Conservation (phyloP, 2,113 vertebrate species). For the Morone saxatilis region DNA sequence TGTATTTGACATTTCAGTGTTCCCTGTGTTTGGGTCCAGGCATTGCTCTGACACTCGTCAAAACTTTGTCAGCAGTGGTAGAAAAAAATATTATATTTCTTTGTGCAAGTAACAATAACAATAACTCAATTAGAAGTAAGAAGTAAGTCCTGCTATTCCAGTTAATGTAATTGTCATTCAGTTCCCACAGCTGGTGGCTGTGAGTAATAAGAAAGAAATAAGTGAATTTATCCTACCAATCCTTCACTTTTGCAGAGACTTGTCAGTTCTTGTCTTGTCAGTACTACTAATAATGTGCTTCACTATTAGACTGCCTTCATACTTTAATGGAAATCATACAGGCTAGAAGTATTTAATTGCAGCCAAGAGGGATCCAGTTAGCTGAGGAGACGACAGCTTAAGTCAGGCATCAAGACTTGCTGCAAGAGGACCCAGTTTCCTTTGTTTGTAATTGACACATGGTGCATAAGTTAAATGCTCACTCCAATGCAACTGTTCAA, state of each 20-base stretch:
- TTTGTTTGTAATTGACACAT: constrained; percentile 10
- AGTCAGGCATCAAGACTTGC: neutral
- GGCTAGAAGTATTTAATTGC: constrained; percentile 13
- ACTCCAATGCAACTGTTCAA: neutral
- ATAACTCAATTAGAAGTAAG: neutral
- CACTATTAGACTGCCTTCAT: constrained; percentile 9
- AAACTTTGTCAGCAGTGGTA: constrained; percentile 25
- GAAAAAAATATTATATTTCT: neutral
- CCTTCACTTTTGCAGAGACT: constrained; percentile 15
- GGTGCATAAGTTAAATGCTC: neutral
- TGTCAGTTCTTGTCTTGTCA: neutral
- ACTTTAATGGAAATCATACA: constrained; percentile 3
- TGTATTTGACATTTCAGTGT: constrained; percentile 64
- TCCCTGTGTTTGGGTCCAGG: constrained; percentile 40
- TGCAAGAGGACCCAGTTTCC: neutral
- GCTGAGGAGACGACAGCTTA: constrained; percentile 7
- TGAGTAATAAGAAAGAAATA: constrained; percentile 4
- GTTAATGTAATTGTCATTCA: neutral
- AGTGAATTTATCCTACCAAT: neutral
- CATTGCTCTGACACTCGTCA: constrained; percentile 49
- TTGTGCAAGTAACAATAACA: neutral
- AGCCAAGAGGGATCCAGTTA: constrained; percentile 1
- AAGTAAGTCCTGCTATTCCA: constrained; percentile 1
- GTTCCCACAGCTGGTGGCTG: neutral
- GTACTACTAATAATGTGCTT: constrained; percentile 22